These are phyloP conservation scores for Rhingia campestris DNA, from an alignment of 2,888 invertebrate species.

Conservation along the genomic window DNA sequence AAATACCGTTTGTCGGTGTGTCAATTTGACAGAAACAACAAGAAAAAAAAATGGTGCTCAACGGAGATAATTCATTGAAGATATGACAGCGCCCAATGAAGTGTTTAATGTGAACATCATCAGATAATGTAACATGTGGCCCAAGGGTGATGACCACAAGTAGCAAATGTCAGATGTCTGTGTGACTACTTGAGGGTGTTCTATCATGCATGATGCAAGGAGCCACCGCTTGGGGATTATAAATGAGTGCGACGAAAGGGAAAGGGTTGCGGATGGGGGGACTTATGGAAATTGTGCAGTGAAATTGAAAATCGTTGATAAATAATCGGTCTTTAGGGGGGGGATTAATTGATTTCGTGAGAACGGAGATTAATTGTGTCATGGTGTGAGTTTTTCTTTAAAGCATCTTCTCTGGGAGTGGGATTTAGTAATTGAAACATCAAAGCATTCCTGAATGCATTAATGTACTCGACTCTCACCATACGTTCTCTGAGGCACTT, in stretches of 20 bases:
- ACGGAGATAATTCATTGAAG: conserved; percentile 24
- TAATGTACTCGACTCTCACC: no score
- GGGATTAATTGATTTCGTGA: no score
- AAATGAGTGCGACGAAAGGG: not conserved
- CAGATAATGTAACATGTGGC: conserved; percentile 39
- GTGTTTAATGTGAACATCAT: conserved; percentile 48
- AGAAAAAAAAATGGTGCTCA: not conserved
- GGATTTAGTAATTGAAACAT: no score
- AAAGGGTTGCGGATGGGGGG: not conserved
- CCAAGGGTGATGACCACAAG: conserved; percentile 29
- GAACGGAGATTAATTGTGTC: not conserved
- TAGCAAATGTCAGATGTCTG: conserved; percentile 15
- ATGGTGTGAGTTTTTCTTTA: no score
- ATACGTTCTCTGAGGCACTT: no score
- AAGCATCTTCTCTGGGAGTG: no score
- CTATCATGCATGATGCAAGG: not conserved
- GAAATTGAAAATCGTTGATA: conserved; percentile 4
- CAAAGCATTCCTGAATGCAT: no score
- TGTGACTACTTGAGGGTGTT: conserved; percentile 5
- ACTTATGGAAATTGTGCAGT: not conserved
- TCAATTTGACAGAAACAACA: conserved; percentile 37
- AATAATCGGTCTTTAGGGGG: no score
- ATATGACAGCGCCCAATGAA: conserved; percentile 35
- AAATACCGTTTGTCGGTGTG: conserved; percentile 18
- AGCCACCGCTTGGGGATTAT: not conserved